phyloP scores from a whole-genome alignment of 2,113 vertebrate genomes.

The Nanger granti region DNA sequence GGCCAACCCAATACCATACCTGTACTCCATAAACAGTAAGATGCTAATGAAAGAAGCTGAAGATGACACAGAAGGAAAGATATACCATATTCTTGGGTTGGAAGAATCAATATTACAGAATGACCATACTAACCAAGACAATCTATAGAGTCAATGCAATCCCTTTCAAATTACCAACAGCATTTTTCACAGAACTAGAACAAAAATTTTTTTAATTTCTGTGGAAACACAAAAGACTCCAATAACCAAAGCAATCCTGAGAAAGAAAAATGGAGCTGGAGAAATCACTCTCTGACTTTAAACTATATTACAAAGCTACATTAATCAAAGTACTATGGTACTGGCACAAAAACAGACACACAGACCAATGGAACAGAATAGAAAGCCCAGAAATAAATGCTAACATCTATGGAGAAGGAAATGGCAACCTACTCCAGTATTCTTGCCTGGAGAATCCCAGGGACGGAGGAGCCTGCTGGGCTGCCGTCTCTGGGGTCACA shows the following conservation, averaged over 20 bases:
- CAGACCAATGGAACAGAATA: not conserved
- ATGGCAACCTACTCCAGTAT: too few species aligned
- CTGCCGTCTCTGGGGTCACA: too few species aligned
- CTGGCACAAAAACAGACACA: not conserved
- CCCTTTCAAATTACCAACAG: not conserved
- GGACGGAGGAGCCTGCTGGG: too few species aligned
- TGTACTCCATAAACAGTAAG: not conserved
- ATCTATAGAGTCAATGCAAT: not conserved
- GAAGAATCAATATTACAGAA: not conserved
- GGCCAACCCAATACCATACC: not conserved
- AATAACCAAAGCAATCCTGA: not conserved
- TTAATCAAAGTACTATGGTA: not conserved
- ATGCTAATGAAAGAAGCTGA: not conserved
- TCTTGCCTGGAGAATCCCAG: too few species aligned
- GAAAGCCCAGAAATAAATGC: not conserved
- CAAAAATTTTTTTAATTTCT: not conserved
- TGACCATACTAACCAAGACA: not conserved
- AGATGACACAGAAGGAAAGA: not conserved
- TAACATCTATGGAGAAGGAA: not conserved
- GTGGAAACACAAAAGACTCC: not conserved
- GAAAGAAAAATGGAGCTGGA: not conserved
- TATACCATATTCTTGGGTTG: not conserved
- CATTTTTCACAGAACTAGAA: not conserved
- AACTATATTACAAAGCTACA: not conserved
- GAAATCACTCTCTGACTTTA: not conserved